Conservation (phyloP, 2,113 vertebrate genomes). For the Oxyruncus cristatus region DNA sequence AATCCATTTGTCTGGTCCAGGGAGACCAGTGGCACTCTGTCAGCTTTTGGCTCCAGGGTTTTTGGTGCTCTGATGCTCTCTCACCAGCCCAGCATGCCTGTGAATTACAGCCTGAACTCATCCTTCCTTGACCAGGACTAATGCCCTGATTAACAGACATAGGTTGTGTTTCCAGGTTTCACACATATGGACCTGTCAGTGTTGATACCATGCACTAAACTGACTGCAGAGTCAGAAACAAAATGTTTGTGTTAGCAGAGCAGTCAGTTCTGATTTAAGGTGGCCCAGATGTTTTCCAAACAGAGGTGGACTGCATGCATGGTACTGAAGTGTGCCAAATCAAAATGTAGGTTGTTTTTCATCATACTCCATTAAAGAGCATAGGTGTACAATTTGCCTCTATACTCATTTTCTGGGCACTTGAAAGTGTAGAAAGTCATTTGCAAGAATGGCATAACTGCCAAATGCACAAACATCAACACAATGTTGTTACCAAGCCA, state of each 20-base stretch:
- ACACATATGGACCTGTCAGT: too few relatives aligned
- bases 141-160: neutral
- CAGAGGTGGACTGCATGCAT: rapidly evolving
- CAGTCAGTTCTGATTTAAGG: neutral
- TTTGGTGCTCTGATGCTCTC: neutral
- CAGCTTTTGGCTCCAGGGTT: neutral
- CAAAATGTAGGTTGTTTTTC: neutral
- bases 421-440: neutral
- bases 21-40: rapidly evolving
- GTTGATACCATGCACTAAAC: rapidly evolving
- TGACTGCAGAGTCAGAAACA: neutral
- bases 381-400: neutral
- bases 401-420: neutral
- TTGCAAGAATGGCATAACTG: neutral
- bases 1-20: neutral
- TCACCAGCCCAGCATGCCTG: neutral
- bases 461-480: neutral
- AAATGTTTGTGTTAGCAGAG: neutral
- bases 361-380: neutral
- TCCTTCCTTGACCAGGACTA: neutral
- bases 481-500: neutral
- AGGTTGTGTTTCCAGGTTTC: neutral
- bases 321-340: neutral
- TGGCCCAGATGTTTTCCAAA: neutral
- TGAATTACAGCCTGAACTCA: neutral